These are phyloP conservation scores for Porites lobata DNA, from an alignment of 92 coral and sea anemone species.

Conservation along the genomic window DNA sequence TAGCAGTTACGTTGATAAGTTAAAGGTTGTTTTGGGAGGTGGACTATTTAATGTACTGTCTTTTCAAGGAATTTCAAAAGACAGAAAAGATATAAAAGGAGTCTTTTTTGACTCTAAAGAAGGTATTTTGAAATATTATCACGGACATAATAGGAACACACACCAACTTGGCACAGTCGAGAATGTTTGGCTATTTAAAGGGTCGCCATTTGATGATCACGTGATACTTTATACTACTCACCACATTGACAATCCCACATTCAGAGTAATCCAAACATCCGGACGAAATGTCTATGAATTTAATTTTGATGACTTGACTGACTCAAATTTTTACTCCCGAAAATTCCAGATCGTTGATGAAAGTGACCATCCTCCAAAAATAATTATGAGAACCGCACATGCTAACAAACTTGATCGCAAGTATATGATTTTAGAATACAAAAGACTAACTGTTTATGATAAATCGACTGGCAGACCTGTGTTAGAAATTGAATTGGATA, in stretches of 20 bases:
- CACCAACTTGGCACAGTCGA: conserved; percentile 11
- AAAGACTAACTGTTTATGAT: background rate
- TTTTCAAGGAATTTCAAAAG: conserved; percentile 17
- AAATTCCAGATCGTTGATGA: background rate
- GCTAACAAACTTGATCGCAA: background rate
- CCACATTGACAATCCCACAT: background rate
- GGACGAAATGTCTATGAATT: conserved; percentile 13
- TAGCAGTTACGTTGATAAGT: background rate
- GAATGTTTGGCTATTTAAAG: background rate
- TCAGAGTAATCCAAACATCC: background rate
- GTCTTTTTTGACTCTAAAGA: background rate
- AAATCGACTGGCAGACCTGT: background rate
- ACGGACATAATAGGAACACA: conserved; percentile 5
- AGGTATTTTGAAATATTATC: conserved; percentile 3
- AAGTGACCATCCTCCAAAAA: conserved; percentile 4
- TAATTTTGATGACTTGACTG: background rate
- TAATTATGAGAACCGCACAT: background rate
- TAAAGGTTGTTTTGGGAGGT: conserved; percentile 1
- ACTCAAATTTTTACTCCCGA: background rate
- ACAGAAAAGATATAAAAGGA: background rate
- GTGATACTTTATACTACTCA: background rate
- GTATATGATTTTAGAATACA: background rate
- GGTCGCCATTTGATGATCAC: conserved; percentile 28
- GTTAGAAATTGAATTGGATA: background rate
- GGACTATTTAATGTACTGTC: conserved; percentile 5